These are phyloP conservation scores for Trematomus loennbergii DNA, from an alignment of 2,113 vertebrate species.

Conservation along the genomic window DNA sequence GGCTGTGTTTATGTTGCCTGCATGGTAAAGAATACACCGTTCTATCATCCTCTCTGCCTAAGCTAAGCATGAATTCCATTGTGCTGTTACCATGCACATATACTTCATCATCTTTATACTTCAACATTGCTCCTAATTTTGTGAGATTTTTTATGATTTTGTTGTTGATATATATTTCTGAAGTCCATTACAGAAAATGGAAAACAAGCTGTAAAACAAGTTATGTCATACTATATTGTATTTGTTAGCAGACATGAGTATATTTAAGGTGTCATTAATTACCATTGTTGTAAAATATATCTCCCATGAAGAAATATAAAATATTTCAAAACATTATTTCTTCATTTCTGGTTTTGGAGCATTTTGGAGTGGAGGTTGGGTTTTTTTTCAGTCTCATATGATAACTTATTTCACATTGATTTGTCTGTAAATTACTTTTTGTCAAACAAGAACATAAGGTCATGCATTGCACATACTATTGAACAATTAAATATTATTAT, in stretches of 20 bases:
- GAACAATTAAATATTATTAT: no score
- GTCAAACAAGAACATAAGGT: no score
- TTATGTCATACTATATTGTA: not conserved
- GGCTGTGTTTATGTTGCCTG: constrained; percentile 33
- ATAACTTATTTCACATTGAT: no score
- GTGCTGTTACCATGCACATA: not conserved
- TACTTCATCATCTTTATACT: not conserved
- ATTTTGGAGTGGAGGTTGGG: no score
- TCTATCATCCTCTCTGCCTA: constrained; percentile 4
- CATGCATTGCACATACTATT: no score
- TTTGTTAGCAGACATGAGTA: not conserved
- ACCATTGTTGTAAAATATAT: not conserved
- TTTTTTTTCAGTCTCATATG: no score
- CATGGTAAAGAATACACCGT: constrained; percentile 1
- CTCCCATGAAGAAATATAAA: not conserved
- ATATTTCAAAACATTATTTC: not conserved
- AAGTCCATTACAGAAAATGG: not conserved
- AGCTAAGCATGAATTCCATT: not conserved
- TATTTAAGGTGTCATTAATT: not conserved
- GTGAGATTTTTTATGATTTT: no score
- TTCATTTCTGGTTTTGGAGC: no score
- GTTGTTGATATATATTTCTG: no score
- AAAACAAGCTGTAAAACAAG: no score
- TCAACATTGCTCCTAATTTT: not conserved
- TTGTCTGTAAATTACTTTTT: no score